phyloP scores from a whole-genome alignment of 2,797 vertebrate genomes.

The Alfaro cultratus region DNA sequence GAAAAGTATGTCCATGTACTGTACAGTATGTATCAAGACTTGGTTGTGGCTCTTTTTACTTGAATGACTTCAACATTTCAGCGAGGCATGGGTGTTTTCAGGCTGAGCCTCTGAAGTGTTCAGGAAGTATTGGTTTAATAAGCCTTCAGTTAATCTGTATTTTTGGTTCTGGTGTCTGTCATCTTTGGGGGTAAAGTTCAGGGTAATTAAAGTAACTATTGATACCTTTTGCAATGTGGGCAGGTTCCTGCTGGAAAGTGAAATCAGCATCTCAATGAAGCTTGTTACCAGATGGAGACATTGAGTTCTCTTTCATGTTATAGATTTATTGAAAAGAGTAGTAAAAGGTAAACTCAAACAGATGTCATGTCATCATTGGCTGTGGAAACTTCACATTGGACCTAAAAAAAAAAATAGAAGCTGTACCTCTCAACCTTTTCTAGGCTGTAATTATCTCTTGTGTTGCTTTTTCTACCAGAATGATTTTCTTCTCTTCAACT shows the following conservation, averaged over 20 bases:
- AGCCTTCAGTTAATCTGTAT: neutral
- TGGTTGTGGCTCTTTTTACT: neutral
- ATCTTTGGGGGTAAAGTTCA: neutral
- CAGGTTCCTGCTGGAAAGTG: neutral
- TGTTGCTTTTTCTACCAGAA: neutral
- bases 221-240: neutral
- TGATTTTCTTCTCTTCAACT: neutral
- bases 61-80: neutral
- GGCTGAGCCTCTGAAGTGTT: neutral
- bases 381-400: neutral
- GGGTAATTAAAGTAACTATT: neutral
- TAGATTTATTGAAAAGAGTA: neutral
- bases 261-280: neutral
- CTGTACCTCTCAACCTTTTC: neutral
- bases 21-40: neutral
- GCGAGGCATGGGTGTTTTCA: neutral
- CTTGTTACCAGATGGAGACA: neutral
- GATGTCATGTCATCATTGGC: neutral
- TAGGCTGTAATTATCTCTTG: too few relatives aligned
- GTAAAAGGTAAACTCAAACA: neutral
- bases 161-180: neutral
- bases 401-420: neutral
- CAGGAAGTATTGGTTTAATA: neutral
- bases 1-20: neutral
- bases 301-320: neutral